Base-by-base conservation (phyloP, 2,888 invertebrate genomes). In the Cheiracanthium punctorium region DNA sequence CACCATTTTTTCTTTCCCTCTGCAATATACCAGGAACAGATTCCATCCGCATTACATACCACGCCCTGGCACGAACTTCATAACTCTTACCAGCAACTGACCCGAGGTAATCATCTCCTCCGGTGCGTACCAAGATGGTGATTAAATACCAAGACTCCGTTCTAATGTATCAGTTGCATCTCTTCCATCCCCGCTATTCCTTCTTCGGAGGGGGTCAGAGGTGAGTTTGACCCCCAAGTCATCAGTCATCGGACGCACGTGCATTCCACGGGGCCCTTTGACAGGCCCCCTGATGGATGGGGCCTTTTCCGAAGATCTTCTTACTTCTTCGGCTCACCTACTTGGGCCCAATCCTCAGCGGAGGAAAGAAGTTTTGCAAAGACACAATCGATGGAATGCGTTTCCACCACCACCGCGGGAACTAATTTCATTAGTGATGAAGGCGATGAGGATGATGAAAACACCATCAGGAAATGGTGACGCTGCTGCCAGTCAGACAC, bases 171-270 rank as follows among this genome's bases (percentile, higher is more conserved):
- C 80, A 73, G 73, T 80, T 80, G 48, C 74, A 70, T 75, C 70
- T 58, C 24, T 75, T 52, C 24, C 72, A 72, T 29, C n/a, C 33
- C 32, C 14, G 14, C 2, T 10, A n/a, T n/a, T n/a, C n/a, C n/a
- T n/a, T 37, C 20, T 67, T 33, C 71, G 71, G 76, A 67, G 67
- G 84, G 69, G 84, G 84, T 85, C 84, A 85, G 84, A 85, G 84
- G 79, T 85, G 82, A 82, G 82, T 82, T 77, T 82, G 84, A 79
- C 84, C 84, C 69, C 64, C 52, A n/a, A 37, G 84, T 85, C 84
- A 85, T 85, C 84, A 79, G 84, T 85, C 84, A 85, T 85, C 79
- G 69, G 84, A 85, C 84, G 79, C 84, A 85, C 84, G 84, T 85
- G 84, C 77, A 77, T 79, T 85, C 77, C 79, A 70, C 75, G 76